phyloP scores from a whole-genome alignment of 2,797 vertebrate species.

The Halcyon smyrnensis region DNA sequence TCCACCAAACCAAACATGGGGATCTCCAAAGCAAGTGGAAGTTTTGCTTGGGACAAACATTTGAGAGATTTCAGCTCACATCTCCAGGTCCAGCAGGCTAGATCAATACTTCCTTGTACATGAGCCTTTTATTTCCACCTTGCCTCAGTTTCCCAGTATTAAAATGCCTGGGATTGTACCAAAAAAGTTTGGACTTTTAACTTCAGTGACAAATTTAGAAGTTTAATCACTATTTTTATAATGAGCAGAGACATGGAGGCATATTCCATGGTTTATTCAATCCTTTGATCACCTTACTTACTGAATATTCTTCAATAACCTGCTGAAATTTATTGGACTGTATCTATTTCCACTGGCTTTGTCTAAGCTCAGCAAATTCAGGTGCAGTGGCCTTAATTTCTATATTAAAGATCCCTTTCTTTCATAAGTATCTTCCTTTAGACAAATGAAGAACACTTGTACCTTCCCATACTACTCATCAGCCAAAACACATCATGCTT shows the following conservation, averaged over 20 bases:
- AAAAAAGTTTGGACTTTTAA: neutral
- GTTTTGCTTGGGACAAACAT: neutral
- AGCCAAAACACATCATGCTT: accelerated
- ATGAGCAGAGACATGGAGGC: accelerated
- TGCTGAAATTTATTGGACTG: neutral
- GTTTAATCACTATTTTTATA: neutral
- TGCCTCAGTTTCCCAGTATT: neutral
- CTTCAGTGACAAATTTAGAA: neutral
- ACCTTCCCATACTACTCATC: accelerated
- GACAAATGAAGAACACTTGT: neutral
- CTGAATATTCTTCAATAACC: neutral
- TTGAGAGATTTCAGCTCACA: neutral
- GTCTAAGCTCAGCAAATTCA: neutral
- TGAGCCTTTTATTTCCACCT: neutral
- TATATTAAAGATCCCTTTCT: neutral
- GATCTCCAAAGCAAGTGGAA: neutral
- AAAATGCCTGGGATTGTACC: neutral
- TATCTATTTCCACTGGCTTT: neutral
- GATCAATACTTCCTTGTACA: neutral
- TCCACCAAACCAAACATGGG: accelerated
- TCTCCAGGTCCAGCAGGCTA: neutral
- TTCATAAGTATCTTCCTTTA: neutral
- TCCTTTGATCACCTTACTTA: neutral
- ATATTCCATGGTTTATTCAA: neutral
- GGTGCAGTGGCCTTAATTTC: neutral